These are phyloP conservation scores for Hypomecis atomaria DNA, from an alignment of 2,888 invertebrate species.

Conservation along the genomic window DNA sequence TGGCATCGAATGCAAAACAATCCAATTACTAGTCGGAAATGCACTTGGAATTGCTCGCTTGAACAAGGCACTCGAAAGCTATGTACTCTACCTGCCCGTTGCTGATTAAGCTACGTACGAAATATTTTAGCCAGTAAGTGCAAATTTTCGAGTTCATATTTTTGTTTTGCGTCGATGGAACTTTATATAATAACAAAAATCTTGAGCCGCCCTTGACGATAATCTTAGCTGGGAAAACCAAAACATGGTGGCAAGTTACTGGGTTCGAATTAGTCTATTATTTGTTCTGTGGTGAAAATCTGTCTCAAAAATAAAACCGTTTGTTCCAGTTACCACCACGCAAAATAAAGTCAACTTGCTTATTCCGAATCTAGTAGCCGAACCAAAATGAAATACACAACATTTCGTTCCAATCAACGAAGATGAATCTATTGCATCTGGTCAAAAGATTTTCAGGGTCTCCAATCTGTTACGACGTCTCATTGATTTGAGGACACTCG, in stretches of 20 bases:
- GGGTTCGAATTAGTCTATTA: too few relatives aligned
- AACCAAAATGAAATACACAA: too few relatives aligned
- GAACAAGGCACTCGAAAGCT: slow-evolving; percentile 11
- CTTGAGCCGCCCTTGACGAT: too few relatives aligned
- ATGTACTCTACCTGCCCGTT: not conserved
- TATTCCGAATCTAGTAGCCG: too few relatives aligned
- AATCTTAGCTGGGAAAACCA: too few relatives aligned
- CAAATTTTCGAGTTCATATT: not conserved
- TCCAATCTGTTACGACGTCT: slow-evolving; percentile 3
- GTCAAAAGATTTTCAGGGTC: slow-evolving; percentile 1
- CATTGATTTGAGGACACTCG: not conserved
- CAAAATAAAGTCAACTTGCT: too few relatives aligned
- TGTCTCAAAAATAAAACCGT: not conserved
- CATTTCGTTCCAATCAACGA: not conserved
- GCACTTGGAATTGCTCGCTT: slow-evolving; percentile 1
- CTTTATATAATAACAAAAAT: too few relatives aligned
- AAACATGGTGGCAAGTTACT: too few relatives aligned
- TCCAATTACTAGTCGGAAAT: slow-evolving; percentile 19
- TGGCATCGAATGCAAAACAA: slow-evolving; percentile 3
- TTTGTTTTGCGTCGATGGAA: too few relatives aligned
- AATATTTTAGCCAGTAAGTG: not conserved
- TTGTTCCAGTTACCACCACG: too few relatives aligned
- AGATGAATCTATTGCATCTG: not conserved
- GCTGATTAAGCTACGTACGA: not conserved
- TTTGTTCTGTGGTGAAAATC: too few relatives aligned